Evolutionary conservation across 2,888 invertebrate species (phyloP), one percentile per base, ranked within the genome.

Genomic region (Tubulanus polymorphus): DNA sequence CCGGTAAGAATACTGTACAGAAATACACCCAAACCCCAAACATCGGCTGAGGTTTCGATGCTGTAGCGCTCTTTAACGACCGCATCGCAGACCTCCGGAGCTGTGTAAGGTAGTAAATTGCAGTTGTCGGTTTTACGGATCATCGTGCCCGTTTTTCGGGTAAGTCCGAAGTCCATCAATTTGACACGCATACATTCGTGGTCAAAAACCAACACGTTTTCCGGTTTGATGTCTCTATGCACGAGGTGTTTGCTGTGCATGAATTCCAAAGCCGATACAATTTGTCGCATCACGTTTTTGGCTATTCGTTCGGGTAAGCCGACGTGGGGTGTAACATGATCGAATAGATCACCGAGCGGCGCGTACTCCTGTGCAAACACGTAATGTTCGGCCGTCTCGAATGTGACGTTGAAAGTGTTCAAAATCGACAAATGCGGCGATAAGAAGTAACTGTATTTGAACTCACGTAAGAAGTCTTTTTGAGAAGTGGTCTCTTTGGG

Each of bases 21-120:
- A 69, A 97, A 89, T 74, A 99, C 89, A 18, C 91, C 96, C 78
- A 93, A 91, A 78, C 96, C 95, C 96, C 96, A 97, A 64, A 95
- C 88, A 80, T 97, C 97, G 73, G 93, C 92, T 3, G 62, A 63
- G 29, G 89, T 87, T 76, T 89, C 86, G 58, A 94, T 90, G 78
- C 91, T 90, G 79, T 81, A 87, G 63, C 80, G 79, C 69, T 84
- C 83, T 51, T 83, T 80, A 59, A 80, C 78, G 37, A 83, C 79
- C 3, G 81, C 80, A 63, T 82, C 81, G 66, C 82, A 82, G n/a
- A 96, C 90, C 84, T 97, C 96, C 1, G 96, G 96, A 26, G 96
- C 94, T 53, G 93, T 92, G 81, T 95, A 96, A 0, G 93, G 92
- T 63, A 93, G 81, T n/a, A n/a, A n/a, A n/a, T n/a, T n/a, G 88